Evolutionary conservation across 2,797 vertebrate genomes (phyloP).

Genomic region (Clarias platycephalus): DNA sequence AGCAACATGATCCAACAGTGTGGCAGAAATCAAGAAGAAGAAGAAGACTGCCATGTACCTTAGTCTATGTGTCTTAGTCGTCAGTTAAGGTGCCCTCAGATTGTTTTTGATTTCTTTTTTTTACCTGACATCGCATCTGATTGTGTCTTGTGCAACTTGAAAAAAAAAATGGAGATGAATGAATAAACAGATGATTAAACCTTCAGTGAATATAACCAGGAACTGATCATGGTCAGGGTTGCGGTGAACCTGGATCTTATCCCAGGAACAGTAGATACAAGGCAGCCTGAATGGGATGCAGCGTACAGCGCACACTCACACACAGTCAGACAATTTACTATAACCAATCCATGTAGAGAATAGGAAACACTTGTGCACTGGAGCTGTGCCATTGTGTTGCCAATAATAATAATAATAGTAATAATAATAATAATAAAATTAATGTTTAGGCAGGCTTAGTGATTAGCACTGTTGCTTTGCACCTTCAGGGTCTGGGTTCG

Average conservation of each 20-base stretch:
- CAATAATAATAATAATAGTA: too few relatives aligned
- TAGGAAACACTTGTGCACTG: neutral
- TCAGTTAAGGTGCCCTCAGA: neutral
- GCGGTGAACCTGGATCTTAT: neutral
- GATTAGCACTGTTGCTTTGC: too few relatives aligned
- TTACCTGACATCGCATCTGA: neutral
- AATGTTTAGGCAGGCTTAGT: neutral
- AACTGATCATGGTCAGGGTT: neutral
- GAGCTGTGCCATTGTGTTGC: neutral
- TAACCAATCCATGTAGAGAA: neutral
- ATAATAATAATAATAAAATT: neutral
- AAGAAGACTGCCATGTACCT: conserved; percentile 29
- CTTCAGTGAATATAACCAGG: neutral
- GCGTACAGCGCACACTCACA: neutral
- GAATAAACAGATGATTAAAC: neutral
- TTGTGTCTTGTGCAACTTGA: neutral
- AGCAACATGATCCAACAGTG: conserved; percentile 53
- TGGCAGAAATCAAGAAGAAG: conserved; percentile 43
- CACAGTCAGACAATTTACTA: neutral
- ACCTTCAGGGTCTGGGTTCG: too few relatives aligned
- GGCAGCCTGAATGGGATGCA: neutral
- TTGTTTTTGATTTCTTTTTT: neutral
- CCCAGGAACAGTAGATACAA: neutral
- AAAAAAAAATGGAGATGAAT: neutral
- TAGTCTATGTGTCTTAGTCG: conserved; percentile 31